Evolutionary conservation across 2,888 invertebrate genomes (phyloP).

Genomic region (Thereva nobilitata): DNA sequence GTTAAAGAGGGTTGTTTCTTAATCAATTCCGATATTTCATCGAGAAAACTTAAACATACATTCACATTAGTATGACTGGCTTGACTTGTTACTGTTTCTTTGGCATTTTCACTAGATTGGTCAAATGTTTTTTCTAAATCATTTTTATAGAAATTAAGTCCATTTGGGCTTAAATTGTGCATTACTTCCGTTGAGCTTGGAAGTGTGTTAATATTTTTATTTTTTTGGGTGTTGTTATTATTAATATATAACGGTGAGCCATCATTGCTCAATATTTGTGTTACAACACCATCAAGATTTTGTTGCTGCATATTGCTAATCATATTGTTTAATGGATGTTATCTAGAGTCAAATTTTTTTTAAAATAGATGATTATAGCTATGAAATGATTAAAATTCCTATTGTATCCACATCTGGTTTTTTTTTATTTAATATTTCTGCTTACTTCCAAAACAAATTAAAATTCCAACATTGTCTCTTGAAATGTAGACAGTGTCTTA

Average conservation of each 20-base stretch:
- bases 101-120: conserved; percentile 35
- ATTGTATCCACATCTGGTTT: no score
- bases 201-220: conserved; percentile 16
- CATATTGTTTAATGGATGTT: conserved; percentile 8
- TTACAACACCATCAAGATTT: conserved; percentile 21
- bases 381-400: no score
- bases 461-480: no score
- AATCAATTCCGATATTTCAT: conserved; percentile 33
- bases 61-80: conserved; percentile 24
- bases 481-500: no score
- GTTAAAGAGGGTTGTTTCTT: conserved; percentile 9
- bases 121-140: conserved; percentile 2
- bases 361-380: no score
- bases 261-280: conserved; percentile 15
- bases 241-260: conserved; percentile 21
- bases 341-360: no score
- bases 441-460: no score
- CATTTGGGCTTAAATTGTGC: conserved; percentile 10
- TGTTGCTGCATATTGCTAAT: conserved; percentile 32
- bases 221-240: conserved; percentile 26
- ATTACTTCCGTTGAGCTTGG: conserved; percentile 1
- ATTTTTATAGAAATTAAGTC: conserved; percentile 9
- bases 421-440: no score
- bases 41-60: conserved; percentile 30
- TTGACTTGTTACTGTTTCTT: conserved; percentile 25